These are phyloP conservation scores for Hypolimnas misippus DNA, from an alignment of 2,888 invertebrate genomes.

Conservation along the genomic window DNA sequence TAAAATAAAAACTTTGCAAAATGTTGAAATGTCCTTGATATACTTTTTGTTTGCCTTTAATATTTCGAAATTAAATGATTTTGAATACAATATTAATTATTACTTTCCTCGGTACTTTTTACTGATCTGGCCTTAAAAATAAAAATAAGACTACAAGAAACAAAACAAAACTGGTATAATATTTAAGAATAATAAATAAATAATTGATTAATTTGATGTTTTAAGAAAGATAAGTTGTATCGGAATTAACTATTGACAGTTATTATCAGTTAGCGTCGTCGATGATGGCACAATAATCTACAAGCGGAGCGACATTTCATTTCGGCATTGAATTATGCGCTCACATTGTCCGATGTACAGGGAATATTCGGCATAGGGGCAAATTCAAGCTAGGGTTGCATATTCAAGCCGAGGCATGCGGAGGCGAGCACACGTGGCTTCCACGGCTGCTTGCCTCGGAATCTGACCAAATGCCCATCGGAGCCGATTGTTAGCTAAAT, in stretches of 20 bases:
- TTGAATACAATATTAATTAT: slow-evolving; percentile 1
- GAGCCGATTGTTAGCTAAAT: slow-evolving; percentile 77
- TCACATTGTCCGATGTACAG: slow-evolving; percentile 71
- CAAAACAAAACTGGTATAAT: no score
- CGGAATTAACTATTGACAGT: slow-evolving; percentile 8
- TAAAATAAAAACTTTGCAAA: background rate
- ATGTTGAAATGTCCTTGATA: background rate
- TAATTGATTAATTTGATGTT: no score
- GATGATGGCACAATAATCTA: slow-evolving; percentile 19
- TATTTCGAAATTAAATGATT: slow-evolving; percentile 1
- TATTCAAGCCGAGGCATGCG: slow-evolving; percentile 75
- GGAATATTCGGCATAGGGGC: slow-evolving; percentile 79
- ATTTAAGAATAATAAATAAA: no score
- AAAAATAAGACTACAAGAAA: no score
- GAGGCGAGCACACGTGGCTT: slow-evolving; percentile 79
- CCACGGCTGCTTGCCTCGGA: slow-evolving; percentile 74
- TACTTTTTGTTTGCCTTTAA: background rate
- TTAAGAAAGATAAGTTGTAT: background rate
- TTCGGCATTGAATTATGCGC: slow-evolving; percentile 63
- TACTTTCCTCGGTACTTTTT: background rate
- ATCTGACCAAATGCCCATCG: slow-evolving; percentile 83
- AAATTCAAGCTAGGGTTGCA: slow-evolving; percentile 76
- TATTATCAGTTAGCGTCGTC: slow-evolving; percentile 12
- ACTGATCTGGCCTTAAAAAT: background rate
- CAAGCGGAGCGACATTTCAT: slow-evolving; percentile 54